phyloP scores from a whole-genome alignment of 2,113 vertebrate genomes.

The Coturnix japonica region DNA sequence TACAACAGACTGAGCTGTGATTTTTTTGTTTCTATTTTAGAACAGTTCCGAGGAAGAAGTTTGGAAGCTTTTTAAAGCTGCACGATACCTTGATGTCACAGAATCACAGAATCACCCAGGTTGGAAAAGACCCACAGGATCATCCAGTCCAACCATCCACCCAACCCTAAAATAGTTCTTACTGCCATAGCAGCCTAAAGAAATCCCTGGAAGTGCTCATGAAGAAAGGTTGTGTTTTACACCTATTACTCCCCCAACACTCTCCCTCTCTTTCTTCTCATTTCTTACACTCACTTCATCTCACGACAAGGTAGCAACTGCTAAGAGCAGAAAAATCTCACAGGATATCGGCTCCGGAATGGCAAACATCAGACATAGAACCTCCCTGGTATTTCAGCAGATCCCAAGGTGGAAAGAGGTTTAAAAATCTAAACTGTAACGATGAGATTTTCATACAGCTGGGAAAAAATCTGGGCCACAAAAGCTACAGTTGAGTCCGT shows the following conservation, averaged over 20 bases:
- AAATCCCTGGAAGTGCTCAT: neutral
- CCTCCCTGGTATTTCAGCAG: neutral
- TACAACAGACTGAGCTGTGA: neutral
- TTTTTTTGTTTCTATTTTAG: neutral
- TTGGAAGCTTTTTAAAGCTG: neutral
- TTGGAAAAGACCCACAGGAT: too few species aligned
- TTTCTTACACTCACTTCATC: conserved; percentile 9
- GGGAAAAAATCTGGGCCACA: neutral
- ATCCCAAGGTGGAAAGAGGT: neutral
- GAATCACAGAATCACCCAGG: too few species aligned
- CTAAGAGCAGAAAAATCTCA: neutral
- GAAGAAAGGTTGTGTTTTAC: neutral
- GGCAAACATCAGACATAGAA: neutral
- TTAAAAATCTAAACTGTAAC: neutral
- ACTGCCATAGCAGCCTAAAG: neutral
- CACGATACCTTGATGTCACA: neutral
- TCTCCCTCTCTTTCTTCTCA: neutral
- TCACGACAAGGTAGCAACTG: neutral
- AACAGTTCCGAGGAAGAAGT: neutral
- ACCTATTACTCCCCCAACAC: neutral
- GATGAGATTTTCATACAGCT: neutral
- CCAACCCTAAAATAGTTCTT: too few species aligned
- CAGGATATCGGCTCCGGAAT: neutral
- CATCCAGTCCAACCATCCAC: too few species aligned
- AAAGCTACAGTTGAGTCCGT: neutral